Base-by-base conservation (phyloP, 2,888 invertebrate species). In the Oeneis ivallda region DNA sequence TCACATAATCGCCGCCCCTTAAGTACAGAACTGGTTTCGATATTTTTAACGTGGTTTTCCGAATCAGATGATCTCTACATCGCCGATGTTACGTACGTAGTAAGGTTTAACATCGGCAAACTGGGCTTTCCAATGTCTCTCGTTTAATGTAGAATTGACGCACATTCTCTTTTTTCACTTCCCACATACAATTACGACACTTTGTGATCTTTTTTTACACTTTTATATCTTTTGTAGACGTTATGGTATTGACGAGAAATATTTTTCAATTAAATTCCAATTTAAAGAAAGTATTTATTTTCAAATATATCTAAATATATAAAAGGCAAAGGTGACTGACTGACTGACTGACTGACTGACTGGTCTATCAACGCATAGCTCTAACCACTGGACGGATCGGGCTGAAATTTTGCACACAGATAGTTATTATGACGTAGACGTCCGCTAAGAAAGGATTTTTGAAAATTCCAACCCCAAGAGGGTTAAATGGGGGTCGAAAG, bases 121-220 rank as follows among this genome's bases (percentile, higher is more conserved):
- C 26, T 41, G 57, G 43, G 32, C 57, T 58, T 58, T 58, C 45
- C 43, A 58, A 58, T 39, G 43, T n/a, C 57, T 26, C 41, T 57
- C 19, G 17, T 53, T 37, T 53, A 53, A 37, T 53, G 37, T 37
- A 8, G n/a, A 53, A 53, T 52, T 32, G 32, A n/a, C 15, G 26
- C 6, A 54, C 54, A 54, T 54, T 54, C 54, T 39, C 54, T 54
- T 54, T 54, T 54, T 13, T 17, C 26, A 50, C 26, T 50, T 50
- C 9, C 5, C 37, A 37, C 37, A 37, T 8, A 37, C 37, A 50
- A 19, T 26, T 13, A 32, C 32, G 32, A n/a, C 13, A 32, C 13
- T 50, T 26, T 26, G 11, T 32, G 7, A 7, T 32, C 32, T 52
- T n/a, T 32, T 26, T 32, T 15, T 15, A 8, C 0, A 15, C 0